A percentile compares a stretch with the other conserved stretches of the same genome.
These are phyloP conservation scores for Podilymbus podiceps DNA, from an alignment of 2,113 vertebrate species.

Conservation along the genomic window DNA sequence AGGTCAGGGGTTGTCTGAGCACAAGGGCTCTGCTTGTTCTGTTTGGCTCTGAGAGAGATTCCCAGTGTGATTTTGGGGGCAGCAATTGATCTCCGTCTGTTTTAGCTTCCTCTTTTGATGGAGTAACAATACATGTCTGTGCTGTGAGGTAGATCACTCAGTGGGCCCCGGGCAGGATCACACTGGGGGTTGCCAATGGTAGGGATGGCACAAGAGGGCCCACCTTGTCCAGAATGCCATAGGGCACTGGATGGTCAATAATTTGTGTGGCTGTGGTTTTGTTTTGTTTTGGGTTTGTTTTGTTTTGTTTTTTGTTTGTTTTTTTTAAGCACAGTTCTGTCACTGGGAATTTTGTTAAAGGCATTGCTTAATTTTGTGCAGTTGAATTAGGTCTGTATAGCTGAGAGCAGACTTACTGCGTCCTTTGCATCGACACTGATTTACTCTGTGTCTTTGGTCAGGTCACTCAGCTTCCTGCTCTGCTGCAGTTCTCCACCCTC, in stretches of 20 bases:
- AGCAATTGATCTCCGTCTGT: background rate
- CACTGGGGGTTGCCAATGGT: background rate
- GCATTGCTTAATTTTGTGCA: background rate
- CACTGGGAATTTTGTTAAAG: background rate
- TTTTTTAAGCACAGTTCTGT: background rate
- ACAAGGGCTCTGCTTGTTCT: background rate
- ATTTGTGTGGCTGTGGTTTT: background rate
- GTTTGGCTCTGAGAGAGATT: background rate
- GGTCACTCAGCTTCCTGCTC: background rate
- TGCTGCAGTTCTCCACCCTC: background rate
- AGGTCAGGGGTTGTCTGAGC: background rate
- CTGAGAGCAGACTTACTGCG: background rate
- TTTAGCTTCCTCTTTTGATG: background rate
- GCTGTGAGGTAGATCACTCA: background rate
- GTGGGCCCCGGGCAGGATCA: background rate
- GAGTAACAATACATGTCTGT: background rate
- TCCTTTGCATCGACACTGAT: background rate
- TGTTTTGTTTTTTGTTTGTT: no score
- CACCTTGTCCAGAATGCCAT: background rate
- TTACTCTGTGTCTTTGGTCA: rapidly evolving
- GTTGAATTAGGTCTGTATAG: background rate
- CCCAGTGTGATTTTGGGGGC: background rate
- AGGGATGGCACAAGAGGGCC: background rate
- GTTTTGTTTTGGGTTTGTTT: no score
- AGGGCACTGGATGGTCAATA: background rate